Percentiles rank a stretch among this genome's conserved stretches.
phyloP scores from a whole-genome alignment of 2,113 vertebrate genomes.

The Emydocephalus ijimae region DNA sequence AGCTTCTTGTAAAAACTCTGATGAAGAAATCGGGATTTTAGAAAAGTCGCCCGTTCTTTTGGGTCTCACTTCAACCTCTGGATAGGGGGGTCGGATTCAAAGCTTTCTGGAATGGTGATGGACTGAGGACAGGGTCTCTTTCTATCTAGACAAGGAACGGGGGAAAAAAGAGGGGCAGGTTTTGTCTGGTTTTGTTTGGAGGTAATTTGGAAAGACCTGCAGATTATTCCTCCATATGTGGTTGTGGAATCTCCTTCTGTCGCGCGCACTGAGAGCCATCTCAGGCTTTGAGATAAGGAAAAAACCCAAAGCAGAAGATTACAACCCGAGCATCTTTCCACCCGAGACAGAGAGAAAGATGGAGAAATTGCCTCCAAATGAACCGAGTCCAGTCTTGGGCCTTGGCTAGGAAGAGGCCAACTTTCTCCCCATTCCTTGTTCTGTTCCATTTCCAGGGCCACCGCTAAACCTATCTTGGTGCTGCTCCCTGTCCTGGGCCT shows the following conservation, averaged over 20 bases:
- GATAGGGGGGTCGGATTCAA: background rate
- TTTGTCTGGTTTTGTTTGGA: background rate
- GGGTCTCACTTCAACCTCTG: too few species aligned
- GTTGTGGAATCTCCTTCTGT: background rate
- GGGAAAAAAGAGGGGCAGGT: background rate
- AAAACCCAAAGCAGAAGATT: too few species aligned
- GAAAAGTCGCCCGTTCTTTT: background rate
- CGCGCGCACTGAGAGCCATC: too few species aligned
- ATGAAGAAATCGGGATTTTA: background rate
- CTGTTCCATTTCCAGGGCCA: slow-evolving; percentile 69
- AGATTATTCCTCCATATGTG: background rate
- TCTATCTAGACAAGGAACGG: background rate
- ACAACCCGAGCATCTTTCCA: background rate
- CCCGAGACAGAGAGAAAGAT: background rate
- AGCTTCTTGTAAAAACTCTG: background rate
- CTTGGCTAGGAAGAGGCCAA: too few species aligned
- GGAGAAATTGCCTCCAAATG: background rate
- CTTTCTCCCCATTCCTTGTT: background rate
- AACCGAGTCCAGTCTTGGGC: background rate
- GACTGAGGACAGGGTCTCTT: background rate
- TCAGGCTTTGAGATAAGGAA: too few species aligned
- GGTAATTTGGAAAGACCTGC: background rate
- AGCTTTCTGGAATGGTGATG: background rate
- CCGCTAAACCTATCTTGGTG: slow-evolving; percentile 82
- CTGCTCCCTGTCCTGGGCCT: slow-evolving; percentile 87